A percentile compares a stretch with the other conserved stretches of the same genome.
Evolutionary conservation across 2,113 vertebrate genomes (phyloP).

Genomic region (Pyxicephalus adspersus): DNA sequence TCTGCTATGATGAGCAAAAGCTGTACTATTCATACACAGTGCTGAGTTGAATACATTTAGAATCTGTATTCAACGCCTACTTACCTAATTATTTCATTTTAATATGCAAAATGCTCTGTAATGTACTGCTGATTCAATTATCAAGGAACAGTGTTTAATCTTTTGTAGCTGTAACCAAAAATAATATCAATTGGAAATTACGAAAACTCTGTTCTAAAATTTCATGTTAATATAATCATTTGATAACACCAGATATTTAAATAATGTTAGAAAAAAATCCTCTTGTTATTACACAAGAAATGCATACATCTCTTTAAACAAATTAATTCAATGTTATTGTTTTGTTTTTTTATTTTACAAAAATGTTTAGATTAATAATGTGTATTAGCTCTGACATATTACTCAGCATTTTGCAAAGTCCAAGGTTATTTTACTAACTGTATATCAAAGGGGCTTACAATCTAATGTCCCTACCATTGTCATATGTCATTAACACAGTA

Average conservation of each 20-base stretch:
- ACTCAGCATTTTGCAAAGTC: too few relatives aligned
- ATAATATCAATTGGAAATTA: constrained; percentile 42
- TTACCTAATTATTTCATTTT: constrained; percentile 52
- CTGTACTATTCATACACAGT: constrained; percentile 41
- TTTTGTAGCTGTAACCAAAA: constrained; percentile 45
- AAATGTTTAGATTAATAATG: too few relatives aligned
- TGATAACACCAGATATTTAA: constrained; percentile 42
- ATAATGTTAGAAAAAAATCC: constrained; percentile 33
- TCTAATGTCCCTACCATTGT: too few relatives aligned
- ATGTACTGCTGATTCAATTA: constrained; percentile 54
- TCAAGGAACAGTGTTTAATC: constrained; percentile 40
- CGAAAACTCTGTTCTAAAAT: constrained; percentile 35
- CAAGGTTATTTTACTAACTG: too few relatives aligned
- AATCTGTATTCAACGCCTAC: constrained; percentile 39
- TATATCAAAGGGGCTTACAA: too few relatives aligned
- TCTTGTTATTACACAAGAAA: constrained; percentile 10
- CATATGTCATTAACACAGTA: too few relatives aligned
- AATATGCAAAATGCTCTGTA: constrained; percentile 48
- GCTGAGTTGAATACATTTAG: constrained; percentile 35
- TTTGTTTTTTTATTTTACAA: neutral
- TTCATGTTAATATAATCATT: constrained; percentile 48
- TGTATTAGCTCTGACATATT: too few relatives aligned
- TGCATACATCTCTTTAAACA: constrained; percentile 2
- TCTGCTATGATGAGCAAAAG: constrained; percentile 4
- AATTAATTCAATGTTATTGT: constrained; percentile 22